Conservation (phyloP, 2,797 vertebrate species). For the Dryobates pubescens region DNA sequence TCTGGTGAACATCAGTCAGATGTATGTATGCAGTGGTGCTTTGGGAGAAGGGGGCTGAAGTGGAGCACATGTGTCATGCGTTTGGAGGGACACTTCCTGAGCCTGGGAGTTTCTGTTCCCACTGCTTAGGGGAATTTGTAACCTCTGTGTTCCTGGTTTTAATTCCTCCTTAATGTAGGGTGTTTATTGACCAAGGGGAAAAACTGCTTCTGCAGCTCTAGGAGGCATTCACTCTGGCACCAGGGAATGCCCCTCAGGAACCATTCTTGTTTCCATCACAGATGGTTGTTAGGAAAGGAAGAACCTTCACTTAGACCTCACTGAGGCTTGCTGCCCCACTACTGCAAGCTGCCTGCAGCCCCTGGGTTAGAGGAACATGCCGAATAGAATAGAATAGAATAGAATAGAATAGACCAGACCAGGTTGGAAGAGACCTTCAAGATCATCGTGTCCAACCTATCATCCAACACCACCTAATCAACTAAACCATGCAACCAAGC, state of each 20-base stretch:
- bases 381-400: too few species aligned
- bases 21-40: fast-evolving
- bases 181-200: neutral
- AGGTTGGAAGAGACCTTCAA: too few species aligned
- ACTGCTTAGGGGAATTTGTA: neutral
- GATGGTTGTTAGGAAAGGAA: neutral
- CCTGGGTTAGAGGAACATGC: neutral
- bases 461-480: too few species aligned
- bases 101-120: slow-evolving; percentile 23
- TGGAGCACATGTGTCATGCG: neutral
- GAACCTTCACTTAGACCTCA: neutral
- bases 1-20: neutral
- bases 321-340: neutral
- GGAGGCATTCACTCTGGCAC: neutral
- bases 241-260: neutral
- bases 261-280: neutral
- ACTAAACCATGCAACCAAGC: too few species aligned
- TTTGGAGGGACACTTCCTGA: neutral
- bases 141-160: slow-evolving; percentile 6
- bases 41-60: neutral
- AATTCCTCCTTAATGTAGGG: neutral
- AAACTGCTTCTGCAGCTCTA: neutral
- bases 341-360: neutral
- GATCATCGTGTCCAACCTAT: too few species aligned
- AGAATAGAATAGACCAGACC: too few species aligned